Base-by-base conservation (phyloP, 1,140 invertebrate species). In the Wasmannia auropunctata region DNA sequence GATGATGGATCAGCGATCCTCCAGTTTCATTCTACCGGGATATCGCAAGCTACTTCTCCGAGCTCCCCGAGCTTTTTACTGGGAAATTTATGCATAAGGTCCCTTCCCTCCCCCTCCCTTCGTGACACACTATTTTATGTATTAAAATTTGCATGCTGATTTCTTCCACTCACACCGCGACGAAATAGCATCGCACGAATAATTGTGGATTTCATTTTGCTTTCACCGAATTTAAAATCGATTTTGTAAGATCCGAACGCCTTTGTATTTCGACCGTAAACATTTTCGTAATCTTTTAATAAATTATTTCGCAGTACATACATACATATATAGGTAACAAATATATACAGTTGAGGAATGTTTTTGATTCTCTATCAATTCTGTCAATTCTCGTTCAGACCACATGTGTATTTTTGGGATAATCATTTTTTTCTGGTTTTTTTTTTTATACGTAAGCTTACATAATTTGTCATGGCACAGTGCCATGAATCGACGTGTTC, bases 61-160 rank as follows among this genome's bases (percentile, higher is more conserved):
- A 49, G 58, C 43, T 70, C 11, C 49, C 22, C 65, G 14, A 37
- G 11, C 37, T 72, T 31, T 58, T 22, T 43, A 19, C 34, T 8
- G 25, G 4, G 1, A 72, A 72, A 72, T 72, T 72, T 46, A 74
- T 74, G 67, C 51, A 34, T 72, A 46, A 74, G 56, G 25, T 72
- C 72, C 58, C 22, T 25, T 6, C 49, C 2, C n/a, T 81, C 58
- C 22, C 37, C 11, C 49, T 10, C n/a, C n/a, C 43, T 11, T 2
- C 16, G 19, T 43, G 37, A 77, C 58, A 34, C 46, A 51, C 22
- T 40, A 56, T 58, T 81, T 72, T 58, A 19, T 72, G n/a, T 28
- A 56, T 67, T 67, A 43, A 65, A 54, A 72, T 70, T 49, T 58
- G 65, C 49, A 31, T 25, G 37, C 22, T n/a, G 31, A 14, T 72